Evolutionary conservation across 2,797 vertebrate species (phyloP).

Genomic region (Sylvilagus floridanus): DNA sequence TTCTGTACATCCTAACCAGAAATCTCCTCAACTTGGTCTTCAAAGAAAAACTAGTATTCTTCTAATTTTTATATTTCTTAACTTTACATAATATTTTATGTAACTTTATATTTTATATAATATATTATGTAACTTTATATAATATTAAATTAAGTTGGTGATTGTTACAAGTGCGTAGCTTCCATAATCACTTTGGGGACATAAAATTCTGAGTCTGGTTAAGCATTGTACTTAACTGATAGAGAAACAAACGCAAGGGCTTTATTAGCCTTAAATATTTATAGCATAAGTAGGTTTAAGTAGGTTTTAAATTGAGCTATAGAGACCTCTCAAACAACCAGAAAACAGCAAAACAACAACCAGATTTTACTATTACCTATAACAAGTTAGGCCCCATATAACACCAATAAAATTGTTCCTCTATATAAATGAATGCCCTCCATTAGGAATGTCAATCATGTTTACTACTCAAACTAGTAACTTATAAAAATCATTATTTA

Average conservation of each 20-base stretch:
- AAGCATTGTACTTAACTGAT: neutral
- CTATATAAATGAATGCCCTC: slow-evolving; percentile 23
- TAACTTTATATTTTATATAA: neutral
- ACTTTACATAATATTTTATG: neutral
- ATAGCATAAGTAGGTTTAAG: neutral
- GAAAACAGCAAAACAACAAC: neutral
- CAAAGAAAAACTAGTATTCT: neutral
- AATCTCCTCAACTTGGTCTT: neutral
- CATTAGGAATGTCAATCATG: neutral
- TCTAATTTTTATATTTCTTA: neutral
- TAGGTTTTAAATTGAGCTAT: neutral
- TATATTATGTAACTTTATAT: neutral
- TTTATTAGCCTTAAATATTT: neutral
- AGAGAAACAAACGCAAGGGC: neutral
- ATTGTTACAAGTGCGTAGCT: neutral
- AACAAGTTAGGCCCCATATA: neutral
- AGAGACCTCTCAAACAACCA: neutral
- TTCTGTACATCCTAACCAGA: neutral
- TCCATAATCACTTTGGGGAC: neutral
- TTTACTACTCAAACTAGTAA: neutral
- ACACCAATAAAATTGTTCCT: neutral
- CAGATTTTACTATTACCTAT: neutral
- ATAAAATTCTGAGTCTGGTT: neutral
- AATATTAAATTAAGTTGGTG: neutral
- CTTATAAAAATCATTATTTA: neutral